Conservation (phyloP, 2,888 invertebrate genomes). For the Agrilus cyanescens region DNA sequence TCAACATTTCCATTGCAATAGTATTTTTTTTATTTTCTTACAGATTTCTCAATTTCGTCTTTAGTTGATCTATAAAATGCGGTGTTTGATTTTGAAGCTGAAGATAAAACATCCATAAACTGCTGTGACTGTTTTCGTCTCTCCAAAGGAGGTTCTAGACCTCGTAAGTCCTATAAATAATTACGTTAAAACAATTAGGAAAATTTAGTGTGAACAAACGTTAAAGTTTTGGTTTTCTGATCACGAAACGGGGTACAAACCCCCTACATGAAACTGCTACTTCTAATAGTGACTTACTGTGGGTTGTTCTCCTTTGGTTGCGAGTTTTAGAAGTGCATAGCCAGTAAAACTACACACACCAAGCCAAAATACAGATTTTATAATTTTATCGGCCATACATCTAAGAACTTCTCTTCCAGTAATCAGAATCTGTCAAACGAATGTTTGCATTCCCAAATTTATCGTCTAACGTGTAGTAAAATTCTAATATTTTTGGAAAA, state of each 20-base stretch:
- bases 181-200: conserved; percentile 14
- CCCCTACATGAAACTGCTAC: no score
- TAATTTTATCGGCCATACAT: conserved; percentile 29
- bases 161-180: conserved; percentile 31
- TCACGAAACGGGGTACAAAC: no score
- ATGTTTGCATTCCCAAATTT: conserved; percentile 38
- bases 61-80: conserved; percentile 38
- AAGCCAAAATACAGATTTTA: conserved; percentile 46
- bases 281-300: conserved; percentile 16
- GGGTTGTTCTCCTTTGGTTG: conserved; percentile 37
- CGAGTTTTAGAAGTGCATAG: conserved; percentile 45
- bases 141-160: conserved; percentile 20
- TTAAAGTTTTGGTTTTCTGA: no score
- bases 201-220: no score
- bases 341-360: conserved; percentile 47
- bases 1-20: conserved; percentile 20
- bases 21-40: conserved; percentile 22
- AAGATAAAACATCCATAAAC: conserved; percentile 36
- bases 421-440: conserved; percentile 43
- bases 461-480: conserved; percentile 61
- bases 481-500: conserved; percentile 51
- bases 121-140: conserved; percentile 25
- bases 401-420: conserved; percentile 37
- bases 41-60: conserved; percentile 36
- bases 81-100: conserved; percentile 36